Base-by-base conservation (phyloP, 2,113 vertebrate species). In the Podarcis cretensis region DNA sequence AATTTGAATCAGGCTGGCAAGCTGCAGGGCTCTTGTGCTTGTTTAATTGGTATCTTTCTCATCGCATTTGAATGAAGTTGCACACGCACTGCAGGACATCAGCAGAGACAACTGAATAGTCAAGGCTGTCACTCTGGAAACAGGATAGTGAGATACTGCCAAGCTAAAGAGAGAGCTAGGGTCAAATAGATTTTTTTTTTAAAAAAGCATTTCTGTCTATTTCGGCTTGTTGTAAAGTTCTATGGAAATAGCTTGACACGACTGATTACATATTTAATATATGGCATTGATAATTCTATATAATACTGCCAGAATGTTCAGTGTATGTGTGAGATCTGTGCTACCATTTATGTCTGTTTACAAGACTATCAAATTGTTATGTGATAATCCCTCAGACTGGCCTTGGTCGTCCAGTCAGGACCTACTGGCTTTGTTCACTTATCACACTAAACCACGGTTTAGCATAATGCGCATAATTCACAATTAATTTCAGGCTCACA, bases 41-140 rank as follows among this genome's bases (percentile, higher is more conserved):
- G 95, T 94, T 94, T 92, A 96, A 96, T 93, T 96, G 94, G 84
- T 86, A 89, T 96, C 93, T 94, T 96, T 96, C 94, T 96, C 92
- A 89, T 94, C 95, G 94, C 4, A 16, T 95, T 94, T 94, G 89
- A 95, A 92, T 94, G 92, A 95, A 93, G 90, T 92, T 96, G 93
- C 76, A 92, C 90, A 93, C 83, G 89, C 95, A 82, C 93, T 94
- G 88, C 94, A 94, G 92, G 94, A 92, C 87, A 90, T 84, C 91
- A 93, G 82, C 79, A 90, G 90, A 92, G 91, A 94, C 90, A 93
- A 90, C 73, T 92, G 90, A 97, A 94, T 92, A 94, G 81, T 90
- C 88, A 92, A 14, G 88, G 84, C 91, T 92, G 69, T 92, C 81
- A 89, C 91, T 92, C 87, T 96, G 85, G 92, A 82, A 89, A 91